Percentiles rank a stretch among this genome's conserved stretches.
Evolutionary conservation across 2,888 invertebrate genomes (phyloP).

Genomic region (Drosophila tanythrix): DNA sequence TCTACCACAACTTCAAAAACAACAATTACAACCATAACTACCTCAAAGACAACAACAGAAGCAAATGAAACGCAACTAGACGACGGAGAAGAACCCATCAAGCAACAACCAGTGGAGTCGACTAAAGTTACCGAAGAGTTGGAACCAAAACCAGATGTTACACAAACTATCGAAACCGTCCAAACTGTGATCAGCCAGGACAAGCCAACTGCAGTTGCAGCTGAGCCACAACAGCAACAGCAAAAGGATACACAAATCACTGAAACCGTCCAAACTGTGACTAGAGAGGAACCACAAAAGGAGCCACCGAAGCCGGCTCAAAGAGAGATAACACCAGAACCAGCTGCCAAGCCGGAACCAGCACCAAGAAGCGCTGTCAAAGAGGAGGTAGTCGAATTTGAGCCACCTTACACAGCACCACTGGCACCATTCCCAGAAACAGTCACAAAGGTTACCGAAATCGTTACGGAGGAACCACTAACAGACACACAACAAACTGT

Average conservation of each 20-base stretch:
- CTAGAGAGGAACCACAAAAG: slow-evolving; percentile 11
- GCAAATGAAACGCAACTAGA: slow-evolving; percentile 27
- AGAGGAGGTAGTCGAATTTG: slow-evolving; percentile 40
- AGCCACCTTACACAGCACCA: slow-evolving; percentile 62
- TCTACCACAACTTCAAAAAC: slow-evolving; percentile 40
- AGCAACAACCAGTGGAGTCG: slow-evolving; percentile 18
- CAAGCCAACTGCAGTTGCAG: slow-evolving; percentile 8
- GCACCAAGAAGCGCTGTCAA: slow-evolving; percentile 48
- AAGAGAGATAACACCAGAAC: slow-evolving; percentile 26
- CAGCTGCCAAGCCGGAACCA: slow-evolving; percentile 58
- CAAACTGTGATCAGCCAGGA: slow-evolving; percentile 34
- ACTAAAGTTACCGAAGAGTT: slow-evolving; percentile 2
- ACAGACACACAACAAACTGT: slow-evolving; percentile 36
- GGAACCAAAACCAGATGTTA: slow-evolving; percentile 12
- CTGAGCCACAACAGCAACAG: slow-evolving; percentile 1
- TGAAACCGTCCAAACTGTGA: slow-evolving; percentile 50
- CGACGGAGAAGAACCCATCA: slow-evolving; percentile 13
- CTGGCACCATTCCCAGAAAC: slow-evolving; percentile 56
- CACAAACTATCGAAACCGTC: slow-evolving; percentile 52
- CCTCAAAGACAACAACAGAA: slow-evolving; percentile 59
- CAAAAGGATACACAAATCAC: slow-evolving; percentile 28
- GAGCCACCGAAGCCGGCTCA: background rate
- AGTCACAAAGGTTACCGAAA: slow-evolving; percentile 35
- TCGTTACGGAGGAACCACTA: slow-evolving; percentile 50
- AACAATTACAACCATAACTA: slow-evolving; percentile 60